Evolutionary conservation across 2,113 vertebrate species (phyloP), one percentile per base, ranked within the genome.

Genomic region (Orcinus orca): DNA sequence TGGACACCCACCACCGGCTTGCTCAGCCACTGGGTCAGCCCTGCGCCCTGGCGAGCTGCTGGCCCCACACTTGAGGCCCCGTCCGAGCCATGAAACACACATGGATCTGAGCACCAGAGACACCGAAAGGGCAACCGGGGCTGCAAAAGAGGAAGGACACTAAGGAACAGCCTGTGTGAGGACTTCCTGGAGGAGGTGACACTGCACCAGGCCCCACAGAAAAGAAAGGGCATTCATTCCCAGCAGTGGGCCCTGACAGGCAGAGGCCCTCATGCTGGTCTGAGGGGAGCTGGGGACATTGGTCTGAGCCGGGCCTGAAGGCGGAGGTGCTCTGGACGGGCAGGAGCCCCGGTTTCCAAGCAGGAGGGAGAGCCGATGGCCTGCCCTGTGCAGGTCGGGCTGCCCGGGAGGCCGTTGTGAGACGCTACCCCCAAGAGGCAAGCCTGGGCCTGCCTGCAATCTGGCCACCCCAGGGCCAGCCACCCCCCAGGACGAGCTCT

Each of bases 401-500:
- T 53, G 76, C 65, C 90, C 4, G 3, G 55, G 87, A 88, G 73
- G 87, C 84, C 8, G 8, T 9, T 20, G 84, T 21, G 88, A 92
- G 41, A 85, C 29, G 38, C 70, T 53, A 33, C 58, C 90, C 62
- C 63, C 4, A 0, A 10, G 14, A 83, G 95, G 95, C 90, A 29
- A 93, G 95, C 90, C 84, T 14, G 14, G 87, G 74, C 97, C 94
- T 98, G 97, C 92, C 92, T 26, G 58, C 70, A 1, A 3, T 6
- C 84, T 25, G 41, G 93, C 85, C 50, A 38, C 77, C 77, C 63
- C 8, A 8, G 65, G 80, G 85, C 74, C 25, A 31, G 47, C 82
- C 70, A 36, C 14, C 26, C 31, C 38, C 86, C 68, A 53, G 76
- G 44, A 12, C 1, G 7, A 67, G 47, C 67, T 90, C 63, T 65